Evolutionary conservation across 2,797 vertebrate species (phyloP).

Genomic region (Heterohyrax brucei): DNA sequence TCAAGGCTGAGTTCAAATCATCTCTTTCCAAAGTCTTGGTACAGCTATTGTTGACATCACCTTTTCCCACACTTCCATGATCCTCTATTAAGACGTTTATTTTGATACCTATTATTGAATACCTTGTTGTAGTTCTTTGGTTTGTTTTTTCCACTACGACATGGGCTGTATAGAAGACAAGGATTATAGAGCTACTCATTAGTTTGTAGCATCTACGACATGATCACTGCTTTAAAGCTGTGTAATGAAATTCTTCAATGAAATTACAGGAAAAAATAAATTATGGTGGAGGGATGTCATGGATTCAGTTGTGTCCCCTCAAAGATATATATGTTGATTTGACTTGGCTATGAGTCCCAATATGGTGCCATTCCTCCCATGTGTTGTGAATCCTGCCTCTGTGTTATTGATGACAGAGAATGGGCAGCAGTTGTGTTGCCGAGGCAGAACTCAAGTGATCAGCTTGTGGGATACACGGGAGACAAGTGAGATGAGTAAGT

Average conservation of each 20-base stretch:
- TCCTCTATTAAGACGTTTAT: conserved; percentile 20
- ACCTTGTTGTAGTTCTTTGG: background rate
- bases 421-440: too few species aligned
- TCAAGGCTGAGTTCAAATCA: conserved; percentile 28
- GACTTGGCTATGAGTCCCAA: too few species aligned
- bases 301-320: too few species aligned
- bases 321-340: too few species aligned
- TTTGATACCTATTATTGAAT: conserved; percentile 29
- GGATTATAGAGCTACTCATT: background rate
- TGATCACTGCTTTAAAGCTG: background rate
- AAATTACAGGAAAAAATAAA: background rate
- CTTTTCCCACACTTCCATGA: background rate
- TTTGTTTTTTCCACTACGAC: background rate
- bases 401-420: too few species aligned
- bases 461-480: too few species aligned
- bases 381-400: too few species aligned
- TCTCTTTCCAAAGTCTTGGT: conserved; percentile 4
- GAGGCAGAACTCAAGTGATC: too few species aligned
- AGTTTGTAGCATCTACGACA: background rate
- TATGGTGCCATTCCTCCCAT: too few species aligned
- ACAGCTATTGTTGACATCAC: background rate
- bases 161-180: background rate
- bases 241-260: background rate
- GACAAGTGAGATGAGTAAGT: too few species aligned
- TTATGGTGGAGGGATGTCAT: background rate